phyloP scores from a whole-genome alignment of 2,888 invertebrate genomes.

The Apotomis capreana region DNA sequence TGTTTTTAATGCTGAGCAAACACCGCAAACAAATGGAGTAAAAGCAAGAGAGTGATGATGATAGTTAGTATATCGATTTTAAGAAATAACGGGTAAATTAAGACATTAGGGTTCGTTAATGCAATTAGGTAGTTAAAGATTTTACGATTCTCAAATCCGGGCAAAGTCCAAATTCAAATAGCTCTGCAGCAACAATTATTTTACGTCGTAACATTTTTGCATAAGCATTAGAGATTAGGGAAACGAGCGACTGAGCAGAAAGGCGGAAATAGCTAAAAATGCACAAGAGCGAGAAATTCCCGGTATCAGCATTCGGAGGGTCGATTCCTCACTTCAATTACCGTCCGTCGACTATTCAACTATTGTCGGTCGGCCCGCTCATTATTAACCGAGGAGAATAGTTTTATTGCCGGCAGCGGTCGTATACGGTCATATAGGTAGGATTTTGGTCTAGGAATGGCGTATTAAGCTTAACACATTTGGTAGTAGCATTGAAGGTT shows the following conservation, averaged over 20 bases:
- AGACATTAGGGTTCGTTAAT: neutral
- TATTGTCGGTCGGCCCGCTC: conserved; percentile 50
- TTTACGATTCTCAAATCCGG: neutral
- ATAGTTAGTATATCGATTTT: too few relatives aligned
- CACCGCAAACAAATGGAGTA: too few relatives aligned
- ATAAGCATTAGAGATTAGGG: conserved; percentile 35
- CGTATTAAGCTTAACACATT: neutral
- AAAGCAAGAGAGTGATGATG: too few relatives aligned
- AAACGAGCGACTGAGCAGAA: conserved; percentile 27
- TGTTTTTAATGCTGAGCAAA: too few relatives aligned
- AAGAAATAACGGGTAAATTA: too few relatives aligned
- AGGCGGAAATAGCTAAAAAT: conserved; percentile 48
- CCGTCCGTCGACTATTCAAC: conserved; percentile 51
- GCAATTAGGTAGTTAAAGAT: neutral
- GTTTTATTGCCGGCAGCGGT: conserved; percentile 44
- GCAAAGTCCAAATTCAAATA: conserved; percentile 13
- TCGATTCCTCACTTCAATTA: conserved; percentile 54
- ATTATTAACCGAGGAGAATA: conserved; percentile 55
- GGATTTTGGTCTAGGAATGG: neutral
- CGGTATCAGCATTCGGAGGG: conserved; percentile 52
- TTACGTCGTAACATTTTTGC: conserved; percentile 28
- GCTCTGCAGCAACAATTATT: conserved; percentile 13
- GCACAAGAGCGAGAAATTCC: conserved; percentile 54
- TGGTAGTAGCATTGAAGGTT: neutral
- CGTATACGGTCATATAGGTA: conserved; percentile 7